Percentiles rank a stretch among this genome's conserved stretches.
Evolutionary conservation across 2,888 invertebrate genomes (phyloP).

Genomic region (Dendrolimus houi): DNA sequence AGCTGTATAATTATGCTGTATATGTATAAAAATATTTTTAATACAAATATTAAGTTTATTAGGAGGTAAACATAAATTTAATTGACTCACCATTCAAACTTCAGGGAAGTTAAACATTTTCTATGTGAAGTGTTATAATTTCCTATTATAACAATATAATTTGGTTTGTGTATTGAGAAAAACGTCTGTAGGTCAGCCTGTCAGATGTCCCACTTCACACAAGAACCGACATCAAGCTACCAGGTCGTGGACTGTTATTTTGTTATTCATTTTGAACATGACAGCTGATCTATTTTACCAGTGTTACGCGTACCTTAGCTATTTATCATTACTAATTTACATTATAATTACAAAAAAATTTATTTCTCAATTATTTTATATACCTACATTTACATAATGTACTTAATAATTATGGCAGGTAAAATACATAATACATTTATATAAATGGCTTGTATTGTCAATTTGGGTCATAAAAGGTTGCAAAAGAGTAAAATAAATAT

Average conservation of each 20-base stretch:
- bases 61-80: too few relatives aligned
- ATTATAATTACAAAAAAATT: too few relatives aligned
- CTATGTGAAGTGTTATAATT: constrained; percentile 7
- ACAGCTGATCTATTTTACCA: constrained; percentile 32
- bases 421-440: too few relatives aligned
- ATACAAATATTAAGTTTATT: too few relatives aligned
- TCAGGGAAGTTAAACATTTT: too few relatives aligned
- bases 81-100: too few relatives aligned
- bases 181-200: constrained; percentile 57
- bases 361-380: too few relatives aligned
- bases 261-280: constrained; percentile 30
- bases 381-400: too few relatives aligned
- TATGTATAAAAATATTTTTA: too few relatives aligned
- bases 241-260: constrained; percentile 54
- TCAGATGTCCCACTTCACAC: constrained; percentile 62
- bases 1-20: too few relatives aligned
- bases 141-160: background rate
- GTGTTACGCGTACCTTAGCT: constrained; percentile 8
- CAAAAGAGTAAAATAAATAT: constrained; percentile 1
- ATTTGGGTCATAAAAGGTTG: background rate
- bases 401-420: too few relatives aligned
- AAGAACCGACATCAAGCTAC: constrained; percentile 47
- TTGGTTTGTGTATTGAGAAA: constrained; percentile 26
- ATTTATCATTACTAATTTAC: background rate
- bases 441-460: too few relatives aligned